Percentiles rank a stretch among this genome's conserved stretches.
Conservation (phyloP, 2,888 invertebrate genomes). For the Pristionchus japonicus region DNA sequence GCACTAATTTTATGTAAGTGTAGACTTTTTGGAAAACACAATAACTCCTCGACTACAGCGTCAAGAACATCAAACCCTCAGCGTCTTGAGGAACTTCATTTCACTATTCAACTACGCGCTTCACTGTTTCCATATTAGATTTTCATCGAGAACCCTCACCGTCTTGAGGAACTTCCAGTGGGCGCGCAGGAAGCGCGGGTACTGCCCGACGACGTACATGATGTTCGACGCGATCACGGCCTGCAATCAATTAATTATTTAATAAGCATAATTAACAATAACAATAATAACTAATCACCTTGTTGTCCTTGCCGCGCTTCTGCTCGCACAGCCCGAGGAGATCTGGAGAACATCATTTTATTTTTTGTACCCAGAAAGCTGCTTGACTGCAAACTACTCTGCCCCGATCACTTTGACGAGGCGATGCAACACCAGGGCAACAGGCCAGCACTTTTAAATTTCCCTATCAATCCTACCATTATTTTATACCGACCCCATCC, state of each 20-base stretch:
- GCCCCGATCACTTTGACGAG: background rate
- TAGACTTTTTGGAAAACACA: too few relatives aligned
- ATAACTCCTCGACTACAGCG: too few relatives aligned
- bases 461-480: too few relatives aligned
- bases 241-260: constrained; percentile 54
- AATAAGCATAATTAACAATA: background rate
- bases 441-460: too few relatives aligned
- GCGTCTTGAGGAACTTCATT: too few relatives aligned
- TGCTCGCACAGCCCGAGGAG: constrained; percentile 96
- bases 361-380: background rate
- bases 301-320: constrained; percentile 97
- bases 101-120: too few relatives aligned
- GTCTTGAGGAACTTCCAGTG: constrained; percentile 99
- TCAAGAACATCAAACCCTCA: too few relatives aligned
- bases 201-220: constrained; percentile 99
- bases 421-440: too few relatives aligned
- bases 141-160: too few relatives aligned
- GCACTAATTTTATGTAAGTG: too few relatives aligned
- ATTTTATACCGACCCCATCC: background rate
- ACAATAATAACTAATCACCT: background rate
- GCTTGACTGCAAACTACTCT: background rate
- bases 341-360: constrained; percentile 79
- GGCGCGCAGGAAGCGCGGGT: constrained; percentile 96
- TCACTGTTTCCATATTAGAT: too few relatives aligned
- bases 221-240: constrained; percentile 99